Conservation (phyloP, 2,113 vertebrate genomes). For the Strix aluco region DNA sequence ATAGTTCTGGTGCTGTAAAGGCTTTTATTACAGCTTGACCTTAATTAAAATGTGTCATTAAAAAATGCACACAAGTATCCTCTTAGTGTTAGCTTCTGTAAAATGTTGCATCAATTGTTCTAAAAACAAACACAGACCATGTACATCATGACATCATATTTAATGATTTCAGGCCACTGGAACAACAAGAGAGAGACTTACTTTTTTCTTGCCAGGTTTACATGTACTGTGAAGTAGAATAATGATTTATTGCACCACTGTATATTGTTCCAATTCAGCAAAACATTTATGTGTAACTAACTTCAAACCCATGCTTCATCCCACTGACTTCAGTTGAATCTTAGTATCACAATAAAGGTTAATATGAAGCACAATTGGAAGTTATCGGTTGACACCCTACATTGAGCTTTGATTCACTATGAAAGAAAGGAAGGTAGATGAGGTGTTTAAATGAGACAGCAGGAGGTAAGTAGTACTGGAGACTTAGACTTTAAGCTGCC, state of each 20-base stretch:
- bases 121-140: neutral
- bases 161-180: neutral
- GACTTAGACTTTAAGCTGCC: neutral
- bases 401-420: neutral
- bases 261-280: neutral
- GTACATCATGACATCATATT: neutral
- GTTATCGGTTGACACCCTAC: neutral
- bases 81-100: neutral
- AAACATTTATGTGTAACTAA: neutral
- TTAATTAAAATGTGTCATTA: neutral
- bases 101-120: neutral
- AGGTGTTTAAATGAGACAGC: neutral
- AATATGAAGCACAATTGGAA: neutral
- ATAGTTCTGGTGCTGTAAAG: neutral
- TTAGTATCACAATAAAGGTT: neutral
- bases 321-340: neutral
- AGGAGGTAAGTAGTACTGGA: neutral
- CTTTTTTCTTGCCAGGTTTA: neutral
- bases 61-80: neutral
- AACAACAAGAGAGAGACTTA: neutral
- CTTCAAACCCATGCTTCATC: neutral
- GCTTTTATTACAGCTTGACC: neutral
- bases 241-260: neutral
- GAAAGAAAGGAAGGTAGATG: neutral
- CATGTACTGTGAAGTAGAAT: neutral